phyloP scores from a whole-genome alignment of 92 coral and sea anemone species.

The Pocillopora grandis region DNA sequence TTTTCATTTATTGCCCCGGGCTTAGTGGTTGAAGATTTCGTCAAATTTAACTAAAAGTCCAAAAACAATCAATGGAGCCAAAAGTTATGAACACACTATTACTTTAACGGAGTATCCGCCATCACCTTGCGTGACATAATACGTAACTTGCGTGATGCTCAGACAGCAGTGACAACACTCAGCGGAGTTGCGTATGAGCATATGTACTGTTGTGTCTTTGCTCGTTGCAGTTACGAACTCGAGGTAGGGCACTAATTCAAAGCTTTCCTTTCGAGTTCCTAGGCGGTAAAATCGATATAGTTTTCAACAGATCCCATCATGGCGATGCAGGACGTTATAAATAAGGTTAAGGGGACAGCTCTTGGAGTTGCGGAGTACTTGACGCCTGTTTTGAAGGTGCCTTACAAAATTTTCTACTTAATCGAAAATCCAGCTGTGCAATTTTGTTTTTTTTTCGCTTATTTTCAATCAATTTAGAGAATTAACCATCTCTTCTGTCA shows the following conservation, averaged over 20 bases:
- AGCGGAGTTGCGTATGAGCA: slow-evolving; percentile 21
- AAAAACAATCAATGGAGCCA: no score
- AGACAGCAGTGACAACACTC: not conserved
- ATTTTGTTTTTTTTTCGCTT: slow-evolving; percentile 1
- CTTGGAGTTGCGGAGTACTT: slow-evolving; percentile 97
- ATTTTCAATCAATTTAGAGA: not conserved
- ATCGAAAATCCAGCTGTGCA: not conserved
- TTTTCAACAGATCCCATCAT: slow-evolving; percentile 39
- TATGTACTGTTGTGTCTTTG: slow-evolving; percentile 10
- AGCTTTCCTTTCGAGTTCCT: not conserved
- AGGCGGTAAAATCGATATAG: not conserved
- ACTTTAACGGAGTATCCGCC: no score
- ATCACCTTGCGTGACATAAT: not conserved
- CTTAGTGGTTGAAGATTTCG: no score
- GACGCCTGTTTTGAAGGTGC: slow-evolving; percentile 95
- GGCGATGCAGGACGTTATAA: slow-evolving; percentile 99
- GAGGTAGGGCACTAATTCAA: not conserved
- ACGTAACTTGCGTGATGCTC: not conserved
- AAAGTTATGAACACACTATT: no score
- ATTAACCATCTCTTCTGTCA: not conserved
- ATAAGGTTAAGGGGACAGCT: slow-evolving; percentile 97
- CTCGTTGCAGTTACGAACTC: not conserved
- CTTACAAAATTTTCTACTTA: not conserved
- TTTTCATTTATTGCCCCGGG: no score
- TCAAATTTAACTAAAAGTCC: no score